Conservation (phyloP, 2,888 invertebrate genomes). For the Gandaritis pyraliata region DNA sequence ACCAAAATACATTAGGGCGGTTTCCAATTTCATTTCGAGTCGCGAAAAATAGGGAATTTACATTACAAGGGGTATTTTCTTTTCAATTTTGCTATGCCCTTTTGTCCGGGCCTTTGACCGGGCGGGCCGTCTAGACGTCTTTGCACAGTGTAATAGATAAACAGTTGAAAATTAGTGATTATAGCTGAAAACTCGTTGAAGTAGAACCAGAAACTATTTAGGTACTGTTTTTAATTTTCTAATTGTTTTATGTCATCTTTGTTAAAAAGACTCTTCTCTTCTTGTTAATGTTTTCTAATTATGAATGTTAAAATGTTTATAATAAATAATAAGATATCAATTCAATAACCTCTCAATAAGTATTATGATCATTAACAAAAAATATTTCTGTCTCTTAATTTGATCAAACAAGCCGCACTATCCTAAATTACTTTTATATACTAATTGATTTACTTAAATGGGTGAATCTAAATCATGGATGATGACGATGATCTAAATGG, state of each 20-base stretch:
- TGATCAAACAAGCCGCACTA: too few species aligned
- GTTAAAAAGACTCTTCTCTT: neutral
- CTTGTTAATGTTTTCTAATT: too few species aligned
- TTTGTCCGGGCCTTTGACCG: slow-evolving; percentile 77
- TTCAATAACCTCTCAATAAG: too few species aligned
- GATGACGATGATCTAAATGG: too few species aligned
- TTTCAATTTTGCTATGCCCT: slow-evolving; percentile 72
- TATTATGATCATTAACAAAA: too few species aligned
- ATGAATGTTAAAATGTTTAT: too few species aligned
- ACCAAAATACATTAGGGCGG: slow-evolving; percentile 45
- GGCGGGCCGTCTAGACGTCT: slow-evolving; percentile 74
- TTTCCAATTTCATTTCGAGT: slow-evolving; percentile 50
- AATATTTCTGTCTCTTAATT: too few species aligned
- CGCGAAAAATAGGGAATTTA: slow-evolving; percentile 48
- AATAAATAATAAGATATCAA: too few species aligned
- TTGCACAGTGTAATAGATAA: slow-evolving; percentile 56
- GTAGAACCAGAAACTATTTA: slow-evolving; percentile 24
- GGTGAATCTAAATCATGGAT: too few species aligned
- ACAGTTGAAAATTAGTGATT: slow-evolving; percentile 51
- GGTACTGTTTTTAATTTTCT: slow-evolving; percentile 10
- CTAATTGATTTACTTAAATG: too few species aligned
- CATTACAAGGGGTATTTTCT: slow-evolving; percentile 62
- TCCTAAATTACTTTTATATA: too few species aligned
- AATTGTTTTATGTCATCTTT: neutral
- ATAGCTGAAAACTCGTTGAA: slow-evolving; percentile 37